phyloP scores from a whole-genome alignment of 2,888 invertebrate species.

The Drosophila buzzatii region DNA sequence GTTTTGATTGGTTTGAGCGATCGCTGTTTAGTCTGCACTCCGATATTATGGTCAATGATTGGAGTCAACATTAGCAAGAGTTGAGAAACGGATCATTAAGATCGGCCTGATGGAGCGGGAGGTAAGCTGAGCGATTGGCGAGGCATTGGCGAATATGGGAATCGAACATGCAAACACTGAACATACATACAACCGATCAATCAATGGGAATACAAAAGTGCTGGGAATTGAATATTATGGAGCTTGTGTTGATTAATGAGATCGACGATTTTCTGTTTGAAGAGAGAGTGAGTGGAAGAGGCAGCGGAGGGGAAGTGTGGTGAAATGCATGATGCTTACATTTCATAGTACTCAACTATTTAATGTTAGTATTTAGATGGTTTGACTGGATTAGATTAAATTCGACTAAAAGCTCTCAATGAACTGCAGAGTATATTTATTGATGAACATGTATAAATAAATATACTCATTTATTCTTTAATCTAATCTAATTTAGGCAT shows the following conservation, averaged over 20 bases:
- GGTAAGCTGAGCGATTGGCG: no score
- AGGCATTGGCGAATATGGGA: conserved; percentile 23
- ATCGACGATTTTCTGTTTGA: neutral
- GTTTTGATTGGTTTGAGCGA: conserved; percentile 71
- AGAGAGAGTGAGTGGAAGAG: neutral
- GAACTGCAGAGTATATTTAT: neutral
- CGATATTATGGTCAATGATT: conserved; percentile 55
- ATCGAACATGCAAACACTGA: conserved; percentile 15
- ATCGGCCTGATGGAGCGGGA: neutral
- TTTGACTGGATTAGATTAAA: neutral
- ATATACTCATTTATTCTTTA: neutral
- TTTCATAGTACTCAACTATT: neutral
- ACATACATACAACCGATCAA: conserved; percentile 16
- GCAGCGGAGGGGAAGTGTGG: neutral
- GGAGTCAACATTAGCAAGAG: conserved; percentile 24
- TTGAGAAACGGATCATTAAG: conserved; percentile 31
- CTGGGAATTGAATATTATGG: neutral
- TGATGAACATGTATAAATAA: neutral
- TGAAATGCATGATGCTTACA: neutral
- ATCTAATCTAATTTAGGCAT: neutral
- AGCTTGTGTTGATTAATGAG: neutral
- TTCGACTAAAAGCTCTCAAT: neutral
- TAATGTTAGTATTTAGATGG: neutral
- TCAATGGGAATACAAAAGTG: conserved; percentile 3
- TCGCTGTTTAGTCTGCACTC: conserved; percentile 28